Conservation (phyloP, 2,888 invertebrate species). For the Disparrhopalites patrizii region DNA sequence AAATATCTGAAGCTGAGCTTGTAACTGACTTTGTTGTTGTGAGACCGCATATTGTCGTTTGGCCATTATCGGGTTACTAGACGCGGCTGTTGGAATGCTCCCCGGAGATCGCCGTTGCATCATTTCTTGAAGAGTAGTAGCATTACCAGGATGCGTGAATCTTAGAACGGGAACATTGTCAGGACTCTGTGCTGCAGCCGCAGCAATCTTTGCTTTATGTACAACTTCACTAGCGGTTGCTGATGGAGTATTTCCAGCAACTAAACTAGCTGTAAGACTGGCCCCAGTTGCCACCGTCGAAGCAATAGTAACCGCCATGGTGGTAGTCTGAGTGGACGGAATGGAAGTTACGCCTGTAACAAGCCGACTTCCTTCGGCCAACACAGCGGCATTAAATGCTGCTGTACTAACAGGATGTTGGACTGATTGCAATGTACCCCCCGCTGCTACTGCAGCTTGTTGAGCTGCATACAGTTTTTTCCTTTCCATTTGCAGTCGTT, state of each 20-base stretch:
- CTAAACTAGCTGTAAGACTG: neutral
- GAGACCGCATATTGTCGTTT: conserved; percentile 21
- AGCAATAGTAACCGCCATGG: neutral
- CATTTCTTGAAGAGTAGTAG: conserved; percentile 17
- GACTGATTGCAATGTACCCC: neutral
- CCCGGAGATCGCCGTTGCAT: conserved; percentile 2
- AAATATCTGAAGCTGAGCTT: conserved; percentile 28
- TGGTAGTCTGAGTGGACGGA: neutral
- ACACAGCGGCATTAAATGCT: conserved; percentile 2
- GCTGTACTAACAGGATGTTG: conserved; percentile 10
- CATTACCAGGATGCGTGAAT: neutral
- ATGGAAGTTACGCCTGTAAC: neutral
- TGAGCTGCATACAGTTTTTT: conserved; percentile 38
- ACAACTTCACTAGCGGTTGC: conserved; percentile 24
- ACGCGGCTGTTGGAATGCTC: neutral
- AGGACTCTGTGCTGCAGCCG: neutral
- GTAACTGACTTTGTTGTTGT: conserved; percentile 25
- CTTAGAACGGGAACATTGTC: neutral
- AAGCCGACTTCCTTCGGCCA: conserved; percentile 7
- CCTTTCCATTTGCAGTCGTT: conserved; percentile 40
- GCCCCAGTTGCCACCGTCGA: neutral
- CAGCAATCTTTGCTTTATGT: conserved; percentile 25
- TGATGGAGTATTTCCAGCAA: neutral
- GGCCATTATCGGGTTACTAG: neutral
- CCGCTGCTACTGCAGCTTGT: conserved; percentile 21